Base-by-base conservation (phyloP, 2,113 vertebrate species). In the Eulemur macaco region DNA sequence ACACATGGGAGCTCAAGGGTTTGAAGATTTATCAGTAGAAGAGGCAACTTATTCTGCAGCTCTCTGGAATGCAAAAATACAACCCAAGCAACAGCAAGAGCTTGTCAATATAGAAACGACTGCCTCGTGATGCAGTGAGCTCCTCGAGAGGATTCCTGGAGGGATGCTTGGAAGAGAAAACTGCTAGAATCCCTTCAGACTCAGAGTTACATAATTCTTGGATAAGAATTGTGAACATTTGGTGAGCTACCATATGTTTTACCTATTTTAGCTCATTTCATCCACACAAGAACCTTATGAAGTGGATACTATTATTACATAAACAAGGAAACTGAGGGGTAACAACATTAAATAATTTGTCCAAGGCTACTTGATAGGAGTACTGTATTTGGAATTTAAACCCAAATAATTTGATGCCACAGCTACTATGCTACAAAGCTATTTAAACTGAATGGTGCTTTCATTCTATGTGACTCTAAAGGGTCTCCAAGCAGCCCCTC, bases 121-220 rank as follows among this genome's bases (percentile, higher is more conserved):
- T 39, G n/a, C 25, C 39, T 81, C 18, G 27, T 85, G 64, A n/a
- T 50, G 25, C 0, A 2, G 1, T 21, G 66, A 89, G n/a, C 29
- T 85, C 63, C 39, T 83, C 1, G 15, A 93, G 50, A 93, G 15
- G 37, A 89, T 95, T 91, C 50, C 31, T 95, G 74, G 82, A 91
- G 63, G 54, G 34, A 95, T 86, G 34, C 4, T 95, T 97, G 45
- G n/a, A 52, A 96, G 97, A 78, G 63, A 71, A 96, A 96, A 56
- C n/a, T 73, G 13, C 52, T 91, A 58, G 39, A 8, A 86, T 93
- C 13, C 31, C 29, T 86, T 90, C 60, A 84, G 74, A 73, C 42
- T 42, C 54, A 68, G 64, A 77, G 42, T 60, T 92, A 97, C 25
- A 89, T 25, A 88, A 87, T 91, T 98, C 25, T 68, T 95, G 23